Percentiles rank a stretch among this genome's conserved stretches.
phyloP scores from a whole-genome alignment of 2,888 invertebrate species.

The Unio pictorum region DNA sequence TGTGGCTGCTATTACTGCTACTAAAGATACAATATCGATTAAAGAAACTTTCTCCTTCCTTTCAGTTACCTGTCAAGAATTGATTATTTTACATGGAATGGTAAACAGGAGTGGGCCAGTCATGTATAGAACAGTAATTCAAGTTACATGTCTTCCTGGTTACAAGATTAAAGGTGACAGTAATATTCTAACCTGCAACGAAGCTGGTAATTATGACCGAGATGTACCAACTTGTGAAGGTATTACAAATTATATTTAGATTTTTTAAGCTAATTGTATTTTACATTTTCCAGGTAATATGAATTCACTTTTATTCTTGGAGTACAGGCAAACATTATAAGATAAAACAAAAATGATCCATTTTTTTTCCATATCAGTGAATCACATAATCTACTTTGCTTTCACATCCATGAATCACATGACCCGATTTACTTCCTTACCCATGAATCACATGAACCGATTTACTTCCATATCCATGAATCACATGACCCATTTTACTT shows the following conservation, averaged over 20 bases:
- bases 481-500: no score
- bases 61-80: slow-evolving; percentile 47
- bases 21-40: background rate
- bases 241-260: slow-evolving; percentile 12
- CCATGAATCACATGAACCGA: no score
- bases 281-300: background rate
- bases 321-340: no score
- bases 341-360: no score
- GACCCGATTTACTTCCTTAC: no score
- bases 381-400: no score
- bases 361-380: no score
- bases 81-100: slow-evolving; percentile 39
- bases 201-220: slow-evolving; percentile 36
- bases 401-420: no score
- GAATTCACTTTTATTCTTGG: background rate
- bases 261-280: background rate
- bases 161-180: slow-evolving; percentile 26
- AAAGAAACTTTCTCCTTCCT: slow-evolving; percentile 5
- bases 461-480: no score
- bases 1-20: no score
- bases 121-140: slow-evolving; percentile 35
- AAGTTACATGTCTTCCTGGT: slow-evolving; percentile 50
- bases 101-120: slow-evolving; percentile 35
- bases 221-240: slow-evolving; percentile 48
- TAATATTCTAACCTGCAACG: slow-evolving; percentile 35